A percentile compares a stretch with the other conserved stretches of the same genome.
Conservation (phyloP, 2,113 vertebrate genomes). For the Sinocyclocheilus maitianheensis region DNA sequence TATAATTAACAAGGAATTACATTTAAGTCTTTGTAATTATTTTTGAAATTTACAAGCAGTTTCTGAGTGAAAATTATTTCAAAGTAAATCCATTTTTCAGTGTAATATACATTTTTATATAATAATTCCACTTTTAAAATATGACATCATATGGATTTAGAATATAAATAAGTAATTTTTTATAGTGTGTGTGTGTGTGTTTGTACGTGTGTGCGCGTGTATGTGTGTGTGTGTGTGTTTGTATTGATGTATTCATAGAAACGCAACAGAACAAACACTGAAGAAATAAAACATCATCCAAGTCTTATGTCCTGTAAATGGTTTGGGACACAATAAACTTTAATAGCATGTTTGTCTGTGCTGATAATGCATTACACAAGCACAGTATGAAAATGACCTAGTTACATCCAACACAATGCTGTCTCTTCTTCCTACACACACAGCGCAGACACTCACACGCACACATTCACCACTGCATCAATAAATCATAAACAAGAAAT, state of each 20-base stretch:
- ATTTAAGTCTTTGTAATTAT: too few relatives aligned
- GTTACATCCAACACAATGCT: slow-evolving; percentile 24
- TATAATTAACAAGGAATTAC: neutral
- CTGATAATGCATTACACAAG: slow-evolving; percentile 22
- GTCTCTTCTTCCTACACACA: slow-evolving; percentile 48
- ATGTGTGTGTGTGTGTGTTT: neutral
- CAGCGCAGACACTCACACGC: slow-evolving; percentile 27
- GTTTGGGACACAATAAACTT: neutral
- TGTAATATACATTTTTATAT: too few relatives aligned
- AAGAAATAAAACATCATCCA: neutral
- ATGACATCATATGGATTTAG: neutral
- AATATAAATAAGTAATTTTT: neutral
- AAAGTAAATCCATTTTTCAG: too few relatives aligned
- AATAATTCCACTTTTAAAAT: neutral
- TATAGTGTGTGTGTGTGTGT: neutral
- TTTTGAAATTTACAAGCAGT: too few relatives aligned
- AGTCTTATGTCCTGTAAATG: neutral
- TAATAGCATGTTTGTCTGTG: slow-evolving; percentile 6
- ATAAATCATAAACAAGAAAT: slow-evolving; percentile 71
- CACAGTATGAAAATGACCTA: slow-evolving; percentile 42
- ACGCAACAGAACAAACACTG: neutral
- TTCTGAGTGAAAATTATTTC: too few relatives aligned
- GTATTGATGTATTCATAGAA: neutral
- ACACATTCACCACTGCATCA: slow-evolving; percentile 61
- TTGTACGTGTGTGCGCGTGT: neutral